Evolutionary conservation across 2,113 vertebrate genomes (phyloP).

Genomic region (Oryctolagus cuniculus): DNA sequence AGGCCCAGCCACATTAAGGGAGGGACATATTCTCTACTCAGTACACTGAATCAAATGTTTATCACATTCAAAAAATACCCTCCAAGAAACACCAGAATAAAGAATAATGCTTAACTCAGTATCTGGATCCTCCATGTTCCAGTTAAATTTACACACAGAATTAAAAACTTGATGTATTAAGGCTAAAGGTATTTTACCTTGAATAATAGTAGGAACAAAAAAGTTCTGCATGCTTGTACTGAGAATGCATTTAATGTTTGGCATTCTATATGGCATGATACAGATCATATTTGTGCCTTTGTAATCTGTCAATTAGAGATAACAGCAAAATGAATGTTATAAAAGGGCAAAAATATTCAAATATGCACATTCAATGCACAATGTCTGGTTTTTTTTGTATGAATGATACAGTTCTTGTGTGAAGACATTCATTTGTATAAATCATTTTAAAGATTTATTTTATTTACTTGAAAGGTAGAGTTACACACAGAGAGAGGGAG

Average conservation of each 20-base stretch:
- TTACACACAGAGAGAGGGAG: no score
- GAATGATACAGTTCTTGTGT: background rate
- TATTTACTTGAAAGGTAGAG: no score
- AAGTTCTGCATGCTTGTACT: background rate
- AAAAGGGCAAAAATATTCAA: background rate
- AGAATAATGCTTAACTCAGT: background rate
- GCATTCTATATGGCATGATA: background rate
- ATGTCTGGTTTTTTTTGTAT: background rate
- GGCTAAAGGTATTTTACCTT: background rate
- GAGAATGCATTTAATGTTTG: background rate
- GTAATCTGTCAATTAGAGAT: background rate
- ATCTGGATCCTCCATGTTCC: background rate
- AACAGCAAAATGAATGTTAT: background rate
- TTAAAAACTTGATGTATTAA: background rate
- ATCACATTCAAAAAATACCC: background rate
- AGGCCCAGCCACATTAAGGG: no score
- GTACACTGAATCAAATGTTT: background rate
- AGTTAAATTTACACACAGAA: background rate
- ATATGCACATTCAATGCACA: rapidly evolving
- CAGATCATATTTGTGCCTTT: background rate
- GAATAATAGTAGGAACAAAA: no score
- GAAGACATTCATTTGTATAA: background rate
- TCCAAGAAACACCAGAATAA: background rate
- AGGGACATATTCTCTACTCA: background rate
- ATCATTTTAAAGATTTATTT: no score